phyloP scores from a whole-genome alignment of 2,113 vertebrate genomes.

The Perccottus glenii region DNA sequence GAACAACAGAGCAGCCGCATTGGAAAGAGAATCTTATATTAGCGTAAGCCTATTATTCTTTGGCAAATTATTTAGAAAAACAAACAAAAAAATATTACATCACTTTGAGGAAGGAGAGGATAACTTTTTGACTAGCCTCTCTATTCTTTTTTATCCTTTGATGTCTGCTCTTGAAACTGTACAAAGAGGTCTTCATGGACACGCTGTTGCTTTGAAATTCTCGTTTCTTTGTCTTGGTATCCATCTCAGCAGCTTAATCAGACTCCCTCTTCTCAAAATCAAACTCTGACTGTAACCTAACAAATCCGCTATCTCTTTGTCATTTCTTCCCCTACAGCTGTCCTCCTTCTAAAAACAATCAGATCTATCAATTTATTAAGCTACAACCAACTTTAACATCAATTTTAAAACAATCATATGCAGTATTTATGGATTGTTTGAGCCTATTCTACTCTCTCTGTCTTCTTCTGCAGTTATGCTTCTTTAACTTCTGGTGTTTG shows the following conservation, averaged over 20 bases:
- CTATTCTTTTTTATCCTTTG: constrained; percentile 12
- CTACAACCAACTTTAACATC: too few species aligned
- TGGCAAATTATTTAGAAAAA: background rate
- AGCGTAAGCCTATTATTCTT: background rate
- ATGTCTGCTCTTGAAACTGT: constrained; percentile 33
- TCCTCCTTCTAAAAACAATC: too few species aligned
- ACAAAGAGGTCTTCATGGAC: constrained; percentile 26
- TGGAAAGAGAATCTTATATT: background rate
- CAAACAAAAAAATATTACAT: background rate
- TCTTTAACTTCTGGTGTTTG: too few species aligned
- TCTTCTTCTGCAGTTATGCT: too few species aligned
- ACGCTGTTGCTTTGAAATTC: constrained; percentile 28
- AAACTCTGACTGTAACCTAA: constrained; percentile 27
- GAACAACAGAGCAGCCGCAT: background rate
- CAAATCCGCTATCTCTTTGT: constrained; percentile 23
- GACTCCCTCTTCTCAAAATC: constrained; percentile 30
- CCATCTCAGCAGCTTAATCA: constrained; percentile 33
- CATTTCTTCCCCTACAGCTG: constrained; percentile 2
- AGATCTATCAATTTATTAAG: too few species aligned
- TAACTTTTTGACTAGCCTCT: too few species aligned
- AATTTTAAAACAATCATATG: too few species aligned
- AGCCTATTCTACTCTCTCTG: too few species aligned
- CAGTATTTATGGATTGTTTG: too few species aligned
- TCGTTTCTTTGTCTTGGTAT: constrained; percentile 22
- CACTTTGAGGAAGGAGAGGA: constrained; percentile 14